Conservation (phyloP, 2,113 vertebrate genomes). For the Neolamprologus sp. region DNA sequence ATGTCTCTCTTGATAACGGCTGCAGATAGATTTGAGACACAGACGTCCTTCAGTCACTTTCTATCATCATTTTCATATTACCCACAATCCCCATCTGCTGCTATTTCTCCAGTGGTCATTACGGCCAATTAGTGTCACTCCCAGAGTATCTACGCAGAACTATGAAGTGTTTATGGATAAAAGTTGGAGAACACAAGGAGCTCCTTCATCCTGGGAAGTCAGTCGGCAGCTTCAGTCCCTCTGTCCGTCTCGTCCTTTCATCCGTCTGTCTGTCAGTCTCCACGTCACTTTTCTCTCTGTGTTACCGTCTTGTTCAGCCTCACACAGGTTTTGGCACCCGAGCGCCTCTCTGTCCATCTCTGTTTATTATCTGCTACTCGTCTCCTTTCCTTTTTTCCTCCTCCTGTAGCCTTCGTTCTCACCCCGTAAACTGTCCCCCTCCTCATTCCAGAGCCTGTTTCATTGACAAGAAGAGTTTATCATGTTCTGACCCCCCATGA, state of each 20-base stretch:
- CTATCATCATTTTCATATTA: conserved; percentile 58
- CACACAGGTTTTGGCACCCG: background rate
- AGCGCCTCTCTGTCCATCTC: background rate
- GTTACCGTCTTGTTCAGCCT: background rate
- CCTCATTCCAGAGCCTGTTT: conserved; percentile 27
- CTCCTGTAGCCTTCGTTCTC: background rate
- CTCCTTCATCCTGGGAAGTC: conserved; percentile 30
- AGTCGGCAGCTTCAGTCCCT: background rate
- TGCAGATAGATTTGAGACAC: conserved; percentile 22
- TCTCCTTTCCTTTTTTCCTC: background rate
- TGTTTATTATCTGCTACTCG: background rate
- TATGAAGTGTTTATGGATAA: background rate
- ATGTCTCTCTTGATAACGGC: conserved; percentile 2
- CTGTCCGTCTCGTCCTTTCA: background rate
- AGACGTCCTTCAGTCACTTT: conserved; percentile 27
- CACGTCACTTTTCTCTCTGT: background rate
- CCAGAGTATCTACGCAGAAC: background rate
- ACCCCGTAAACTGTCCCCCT: background rate
- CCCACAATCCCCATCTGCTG: conserved; percentile 3
- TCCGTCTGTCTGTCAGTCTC: background rate
- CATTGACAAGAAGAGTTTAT: conserved; percentile 23
- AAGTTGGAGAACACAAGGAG: conserved; percentile 17
- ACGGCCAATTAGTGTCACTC: conserved; percentile 48
- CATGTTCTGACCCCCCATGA: background rate
- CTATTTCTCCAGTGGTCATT: conserved; percentile 38